phyloP scores from a whole-genome alignment of 2,797 vertebrate genomes.

The Morelia viridis region DNA sequence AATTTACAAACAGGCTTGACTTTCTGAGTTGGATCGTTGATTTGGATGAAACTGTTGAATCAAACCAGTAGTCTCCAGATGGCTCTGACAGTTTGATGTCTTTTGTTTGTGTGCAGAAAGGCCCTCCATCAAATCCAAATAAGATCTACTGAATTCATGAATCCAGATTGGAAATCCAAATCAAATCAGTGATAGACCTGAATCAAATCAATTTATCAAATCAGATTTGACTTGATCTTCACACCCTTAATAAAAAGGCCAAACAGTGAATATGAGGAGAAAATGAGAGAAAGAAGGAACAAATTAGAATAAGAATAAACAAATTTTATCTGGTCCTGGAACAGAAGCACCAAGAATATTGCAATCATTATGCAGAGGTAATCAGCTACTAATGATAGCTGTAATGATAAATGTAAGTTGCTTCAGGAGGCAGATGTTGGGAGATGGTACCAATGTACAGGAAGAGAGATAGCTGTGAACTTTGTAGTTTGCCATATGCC shows the following conservation, averaged over 20 bases:
- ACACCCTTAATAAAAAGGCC: neutral
- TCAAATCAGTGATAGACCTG: neutral
- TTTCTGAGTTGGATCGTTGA: neutral
- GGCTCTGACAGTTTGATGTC: neutral
- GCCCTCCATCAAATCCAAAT: neutral
- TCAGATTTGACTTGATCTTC: neutral
- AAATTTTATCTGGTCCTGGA: neutral
- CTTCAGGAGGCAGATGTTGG: neutral
- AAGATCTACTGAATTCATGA: neutral
- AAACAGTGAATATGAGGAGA: neutral
- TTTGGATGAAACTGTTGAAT: neutral
- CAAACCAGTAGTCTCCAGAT: neutral
- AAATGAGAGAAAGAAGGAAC: neutral
- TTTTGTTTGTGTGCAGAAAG: neutral
- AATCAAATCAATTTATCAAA: neutral
- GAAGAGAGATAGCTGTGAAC: neutral
- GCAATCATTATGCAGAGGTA: neutral
- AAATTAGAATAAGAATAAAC: neutral
- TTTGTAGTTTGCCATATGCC: neutral
- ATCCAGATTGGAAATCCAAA: neutral
- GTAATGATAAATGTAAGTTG: neutral
- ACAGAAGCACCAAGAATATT: neutral
- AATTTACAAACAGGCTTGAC: neutral
- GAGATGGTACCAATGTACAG: neutral
- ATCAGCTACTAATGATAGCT: neutral